Percentiles rank a stretch among this genome's conserved stretches.
These are phyloP conservation scores for Parnassius orleans DNA, from an alignment of 2,888 invertebrate species.

Conservation along the genomic window DNA sequence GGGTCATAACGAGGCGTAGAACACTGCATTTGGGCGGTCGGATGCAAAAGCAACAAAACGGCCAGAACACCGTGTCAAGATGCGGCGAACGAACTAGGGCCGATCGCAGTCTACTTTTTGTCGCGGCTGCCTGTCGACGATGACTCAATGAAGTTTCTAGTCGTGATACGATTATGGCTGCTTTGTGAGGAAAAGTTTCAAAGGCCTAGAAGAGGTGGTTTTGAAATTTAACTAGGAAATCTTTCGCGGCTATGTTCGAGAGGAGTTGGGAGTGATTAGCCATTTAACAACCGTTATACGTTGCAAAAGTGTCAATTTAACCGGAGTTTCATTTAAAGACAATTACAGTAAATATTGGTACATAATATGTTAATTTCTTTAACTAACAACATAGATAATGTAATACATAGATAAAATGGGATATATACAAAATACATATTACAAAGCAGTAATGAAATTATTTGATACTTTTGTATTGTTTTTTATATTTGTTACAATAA, in stretches of 20 bases:
- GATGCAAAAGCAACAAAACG: constrained; percentile 16
- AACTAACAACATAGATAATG: too few relatives aligned
- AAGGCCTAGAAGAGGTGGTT: constrained; percentile 9
- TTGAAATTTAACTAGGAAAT: constrained; percentile 6
- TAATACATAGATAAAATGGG: too few relatives aligned
- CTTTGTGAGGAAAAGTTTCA: constrained; percentile 8
- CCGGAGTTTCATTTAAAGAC: too few relatives aligned
- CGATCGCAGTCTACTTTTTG: constrained; percentile 22
- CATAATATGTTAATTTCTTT: too few relatives aligned
- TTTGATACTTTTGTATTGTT: too few relatives aligned
- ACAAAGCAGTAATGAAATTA: too few relatives aligned
- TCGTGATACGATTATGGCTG: constrained; percentile 17
- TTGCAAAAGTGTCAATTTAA: too few relatives aligned
- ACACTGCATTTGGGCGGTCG: constrained; percentile 19
- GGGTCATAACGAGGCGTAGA: constrained; percentile 23
- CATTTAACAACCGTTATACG: not conserved
- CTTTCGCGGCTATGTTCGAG: not conserved
- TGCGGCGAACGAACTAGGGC: constrained; percentile 12
- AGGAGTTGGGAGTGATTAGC: not conserved
- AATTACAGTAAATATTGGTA: too few relatives aligned
- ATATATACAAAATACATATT: too few relatives aligned
- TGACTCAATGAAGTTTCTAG: constrained; percentile 9
- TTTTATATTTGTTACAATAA: too few relatives aligned
- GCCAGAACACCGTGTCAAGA: constrained; percentile 22
- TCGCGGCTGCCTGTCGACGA: constrained; percentile 11